These are phyloP conservation scores for Macrosiphum euphorbiae DNA, from an alignment of 2,888 invertebrate species.

Conservation along the genomic window DNA sequence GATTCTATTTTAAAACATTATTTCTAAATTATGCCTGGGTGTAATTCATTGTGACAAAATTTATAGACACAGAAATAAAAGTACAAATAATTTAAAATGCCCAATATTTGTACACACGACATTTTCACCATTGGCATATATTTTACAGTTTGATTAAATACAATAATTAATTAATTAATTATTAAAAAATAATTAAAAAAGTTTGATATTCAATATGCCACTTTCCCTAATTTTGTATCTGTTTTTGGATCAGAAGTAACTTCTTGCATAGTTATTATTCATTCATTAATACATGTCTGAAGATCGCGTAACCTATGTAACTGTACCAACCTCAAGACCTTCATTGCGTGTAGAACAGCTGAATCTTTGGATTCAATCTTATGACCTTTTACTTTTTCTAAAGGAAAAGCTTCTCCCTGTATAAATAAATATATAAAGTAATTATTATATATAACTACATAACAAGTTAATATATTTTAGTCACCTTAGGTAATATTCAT, in stretches of 20 bases:
- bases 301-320: conserved; percentile 87
- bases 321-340: conserved; percentile 84
- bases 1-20: background rate
- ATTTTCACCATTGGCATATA: background rate
- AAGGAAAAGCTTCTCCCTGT: conserved; percentile 78
- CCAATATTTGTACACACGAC: background rate
- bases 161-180: background rate
- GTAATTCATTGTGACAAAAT: background rate
- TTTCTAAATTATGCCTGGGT: background rate
- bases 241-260: conserved; percentile 98
- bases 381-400: conserved; percentile 70
- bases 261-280: conserved; percentile 91
- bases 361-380: conserved; percentile 75
- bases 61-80: background rate
- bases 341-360: conserved; percentile 79
- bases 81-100: background rate
- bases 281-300: conserved; percentile 94
- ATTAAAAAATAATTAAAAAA: background rate
- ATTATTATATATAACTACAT: background rate
- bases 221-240: conserved; percentile 93
- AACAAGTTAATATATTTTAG: conserved; percentile 69
- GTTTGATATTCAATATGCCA: conserved; percentile 74
- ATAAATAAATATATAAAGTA: conserved; percentile 66
- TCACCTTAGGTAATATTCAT: conserved; percentile 72
- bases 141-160: background rate